phyloP scores from a whole-genome alignment of 2,888 invertebrate genomes.

The Tricholauxania praeusta region DNA sequence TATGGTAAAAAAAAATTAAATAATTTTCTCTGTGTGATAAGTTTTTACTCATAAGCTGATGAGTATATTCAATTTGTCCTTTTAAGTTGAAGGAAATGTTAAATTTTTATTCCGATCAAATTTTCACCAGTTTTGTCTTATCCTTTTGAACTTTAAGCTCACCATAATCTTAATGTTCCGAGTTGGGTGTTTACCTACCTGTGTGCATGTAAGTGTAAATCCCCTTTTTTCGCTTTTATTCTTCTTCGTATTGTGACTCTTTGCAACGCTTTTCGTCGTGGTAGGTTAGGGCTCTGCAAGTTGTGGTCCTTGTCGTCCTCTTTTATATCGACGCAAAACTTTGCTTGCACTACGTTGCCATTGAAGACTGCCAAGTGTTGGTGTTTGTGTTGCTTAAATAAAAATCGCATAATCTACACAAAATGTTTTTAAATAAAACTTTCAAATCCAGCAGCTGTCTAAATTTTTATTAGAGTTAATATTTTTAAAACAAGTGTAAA shows the following conservation, averaged over 20 bases:
- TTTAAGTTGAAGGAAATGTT: too few relatives aligned
- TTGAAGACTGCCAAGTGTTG: conserved; percentile 30
- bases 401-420: too few relatives aligned
- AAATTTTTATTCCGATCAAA: too few relatives aligned
- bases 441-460: background rate
- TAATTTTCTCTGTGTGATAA: too few relatives aligned
- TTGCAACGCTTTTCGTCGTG: conserved; percentile 6
- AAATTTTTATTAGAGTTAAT: background rate
- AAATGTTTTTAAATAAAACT: background rate
- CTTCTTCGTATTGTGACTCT: background rate
- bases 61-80: too few relatives aligned
- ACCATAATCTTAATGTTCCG: too few relatives aligned
- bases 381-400: conserved; percentile 3
- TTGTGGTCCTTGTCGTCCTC: conserved; percentile 8
- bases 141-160: too few relatives aligned
- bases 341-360: conserved; percentile 5
- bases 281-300: conserved; percentile 29
- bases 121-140: too few relatives aligned
- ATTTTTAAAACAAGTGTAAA: too few relatives aligned
- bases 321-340: conserved; percentile 19
- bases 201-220: background rate
- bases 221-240: background rate
- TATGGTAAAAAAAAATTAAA: too few relatives aligned
- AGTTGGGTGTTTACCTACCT: too few relatives aligned
- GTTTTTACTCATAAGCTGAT: too few relatives aligned